Conservation (phyloP, 2,888 invertebrate genomes). For the Drosophila meridionalis region DNA sequence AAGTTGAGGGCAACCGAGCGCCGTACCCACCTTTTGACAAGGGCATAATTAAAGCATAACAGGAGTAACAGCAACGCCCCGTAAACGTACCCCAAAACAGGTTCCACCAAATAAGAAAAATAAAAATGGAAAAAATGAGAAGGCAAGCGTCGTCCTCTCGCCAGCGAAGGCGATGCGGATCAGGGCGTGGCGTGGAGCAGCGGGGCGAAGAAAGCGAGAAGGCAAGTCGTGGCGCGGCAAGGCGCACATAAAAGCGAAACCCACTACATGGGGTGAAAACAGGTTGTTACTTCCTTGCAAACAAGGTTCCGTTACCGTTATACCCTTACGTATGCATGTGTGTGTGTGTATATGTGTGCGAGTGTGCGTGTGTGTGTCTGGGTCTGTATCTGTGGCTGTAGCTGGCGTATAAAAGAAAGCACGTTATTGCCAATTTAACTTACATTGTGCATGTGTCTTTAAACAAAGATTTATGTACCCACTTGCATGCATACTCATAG, state of each 20-base stretch:
- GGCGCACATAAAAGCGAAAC: constrained; percentile 65
- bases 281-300: constrained; percentile 81
- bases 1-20: constrained; percentile 37
- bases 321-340: constrained; percentile 56
- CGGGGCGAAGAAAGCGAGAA: constrained; percentile 10
- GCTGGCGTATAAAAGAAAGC: constrained; percentile 77
- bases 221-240: constrained; percentile 22
- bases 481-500: constrained; percentile 73
- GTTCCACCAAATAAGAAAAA: constrained; percentile 14
- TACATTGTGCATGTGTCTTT: constrained; percentile 79
- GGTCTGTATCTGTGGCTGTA: constrained; percentile 42
- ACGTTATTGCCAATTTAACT: constrained; percentile 80
- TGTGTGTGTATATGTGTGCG: constrained; percentile 34
- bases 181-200: constrained; percentile 22
- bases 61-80: constrained; percentile 65
- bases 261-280: constrained; percentile 78
- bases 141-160: neutral
- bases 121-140: constrained; percentile 4
- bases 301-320: constrained; percentile 82
- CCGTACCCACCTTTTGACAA: constrained; percentile 74
- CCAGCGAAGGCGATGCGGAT: constrained; percentile 43
- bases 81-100: constrained; percentile 45
- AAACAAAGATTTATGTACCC: constrained; percentile 80
- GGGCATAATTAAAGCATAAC: constrained; percentile 80
- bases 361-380: constrained; percentile 16